Evolutionary conservation across 2,888 invertebrate genomes (phyloP), one percentile per base, ranked within the genome.

Genomic region (Eurytoma californica): DNA sequence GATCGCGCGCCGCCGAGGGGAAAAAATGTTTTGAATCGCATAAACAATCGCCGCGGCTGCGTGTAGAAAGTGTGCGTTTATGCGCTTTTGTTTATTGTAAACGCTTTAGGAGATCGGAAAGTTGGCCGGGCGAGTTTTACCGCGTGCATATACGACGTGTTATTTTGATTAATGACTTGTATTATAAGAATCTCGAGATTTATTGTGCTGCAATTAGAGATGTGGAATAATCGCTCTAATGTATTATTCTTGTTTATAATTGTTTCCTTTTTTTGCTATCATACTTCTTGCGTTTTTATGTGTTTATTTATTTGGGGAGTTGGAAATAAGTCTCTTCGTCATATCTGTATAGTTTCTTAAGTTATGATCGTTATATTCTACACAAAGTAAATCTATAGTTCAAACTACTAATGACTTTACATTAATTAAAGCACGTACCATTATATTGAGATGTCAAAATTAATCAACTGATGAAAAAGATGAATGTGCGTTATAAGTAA

Each of bases 121-220:
- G 60, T 24, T 20, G 39, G 18, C 51, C 28, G 30, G 20, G 39
- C 18, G 61, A 51, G 9, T 51, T 55, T 20, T 72, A 39, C 39
- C 55, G 63, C 30, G 30, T 63, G 9, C 24, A 2, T 30, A 63
- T 30, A 63, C 72, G 63, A 55, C 30, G 72, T 72, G 72, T 63
- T 63, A 63, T 63, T 65, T 73, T 73, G 72, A 73, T 73, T 73
- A 73, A 73, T 53, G 72, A 65, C 51, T 73, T 65, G 47, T 65
- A 51, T 39, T 72, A 65, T 20, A 14, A 39, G 39, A 65, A 73
- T 65, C 51, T 14, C 9, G 55, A 47, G 72, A 73, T 73, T 73
- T 73, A 73, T 65, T 47, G 18, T 4, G 30, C 65, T 57, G 55
- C 20, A 53, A 55, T 73, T 73, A 65, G 53, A 30, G 72, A 65